Conservation (phyloP, 2,797 vertebrate genomes). For the Clamator glandarius region DNA sequence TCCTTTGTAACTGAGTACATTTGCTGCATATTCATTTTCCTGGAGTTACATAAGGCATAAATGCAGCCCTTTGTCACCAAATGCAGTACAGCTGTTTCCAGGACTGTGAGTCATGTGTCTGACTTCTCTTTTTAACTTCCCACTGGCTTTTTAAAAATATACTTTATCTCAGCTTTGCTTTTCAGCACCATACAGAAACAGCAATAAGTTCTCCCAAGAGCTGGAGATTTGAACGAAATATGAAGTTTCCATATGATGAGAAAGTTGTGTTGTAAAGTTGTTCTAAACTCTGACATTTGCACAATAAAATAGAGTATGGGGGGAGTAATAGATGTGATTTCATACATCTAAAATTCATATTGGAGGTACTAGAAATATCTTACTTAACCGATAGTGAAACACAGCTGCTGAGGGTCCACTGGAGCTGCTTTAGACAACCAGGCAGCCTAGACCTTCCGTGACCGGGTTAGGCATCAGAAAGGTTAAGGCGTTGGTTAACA, state of each 20-base stretch:
- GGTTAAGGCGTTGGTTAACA: not conserved
- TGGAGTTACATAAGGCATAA: constrained; percentile 32
- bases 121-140: constrained; percentile 59
- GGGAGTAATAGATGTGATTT: not conserved
- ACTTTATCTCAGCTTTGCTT: constrained; percentile 30
- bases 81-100: constrained; percentile 58
- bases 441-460: not conserved
- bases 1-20: not conserved
- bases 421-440: not conserved
- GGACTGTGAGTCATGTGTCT: constrained; percentile 18
- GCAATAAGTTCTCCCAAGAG: not conserved
- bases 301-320: not conserved
- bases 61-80: constrained; percentile 42
- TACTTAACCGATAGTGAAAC: not conserved
- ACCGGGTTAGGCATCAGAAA: not conserved
- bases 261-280: not conserved
- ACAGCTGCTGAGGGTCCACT: not conserved
- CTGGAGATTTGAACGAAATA: not conserved
- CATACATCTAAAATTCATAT: not conserved
- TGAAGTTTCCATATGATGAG: not conserved
- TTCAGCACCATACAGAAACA: not conserved
- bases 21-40: constrained; percentile 22
- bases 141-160: constrained; percentile 56
- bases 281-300: not conserved
- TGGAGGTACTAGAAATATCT: not conserved